A percentile compares a stretch with the other conserved stretches of the same genome.
phyloP scores from a whole-genome alignment of 2,888 invertebrate species.

The Heliconius hortense region DNA sequence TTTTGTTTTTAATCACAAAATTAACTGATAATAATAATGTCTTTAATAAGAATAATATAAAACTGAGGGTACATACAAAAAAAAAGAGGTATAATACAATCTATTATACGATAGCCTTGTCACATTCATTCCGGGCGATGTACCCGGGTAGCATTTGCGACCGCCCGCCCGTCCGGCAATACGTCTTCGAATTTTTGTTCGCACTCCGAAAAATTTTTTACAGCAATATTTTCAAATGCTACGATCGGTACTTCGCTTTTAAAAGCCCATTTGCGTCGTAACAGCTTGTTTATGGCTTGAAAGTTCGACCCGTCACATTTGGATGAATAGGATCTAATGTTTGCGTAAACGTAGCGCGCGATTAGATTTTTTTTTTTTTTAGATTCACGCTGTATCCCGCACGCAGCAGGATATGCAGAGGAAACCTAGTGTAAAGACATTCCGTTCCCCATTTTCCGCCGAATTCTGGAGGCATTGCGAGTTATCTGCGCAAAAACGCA shows the following conservation, averaged over 20 bases:
- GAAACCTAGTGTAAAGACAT: too few species aligned
- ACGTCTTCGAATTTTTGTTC: constrained; percentile 49
- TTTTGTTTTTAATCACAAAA: too few species aligned
- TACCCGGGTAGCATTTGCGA: constrained; percentile 48
- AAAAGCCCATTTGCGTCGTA: constrained; percentile 61
- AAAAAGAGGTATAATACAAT: background rate
- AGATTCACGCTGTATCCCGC: too few species aligned
- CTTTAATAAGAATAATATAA: too few species aligned
- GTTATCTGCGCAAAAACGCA: too few species aligned
- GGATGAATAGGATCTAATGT: constrained; percentile 38
- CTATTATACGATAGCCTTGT: constrained; percentile 30
- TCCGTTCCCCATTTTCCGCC: too few species aligned
- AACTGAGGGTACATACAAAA: background rate
- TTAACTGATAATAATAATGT: too few species aligned
- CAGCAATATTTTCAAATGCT: constrained; percentile 52
- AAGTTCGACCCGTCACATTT: constrained; percentile 44
- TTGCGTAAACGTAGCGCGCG: background rate
- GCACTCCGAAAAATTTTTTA: constrained; percentile 45
- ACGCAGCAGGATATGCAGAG: too few species aligned
- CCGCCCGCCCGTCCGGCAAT: constrained; percentile 47
- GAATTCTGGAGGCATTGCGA: too few species aligned
- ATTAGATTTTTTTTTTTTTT: background rate
- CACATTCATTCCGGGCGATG: constrained; percentile 41
- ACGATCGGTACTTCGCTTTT: constrained; percentile 55
- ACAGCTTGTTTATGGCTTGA: constrained; percentile 59